Base-by-base conservation (phyloP, 2,888 invertebrate species). In the Macaria notata region DNA sequence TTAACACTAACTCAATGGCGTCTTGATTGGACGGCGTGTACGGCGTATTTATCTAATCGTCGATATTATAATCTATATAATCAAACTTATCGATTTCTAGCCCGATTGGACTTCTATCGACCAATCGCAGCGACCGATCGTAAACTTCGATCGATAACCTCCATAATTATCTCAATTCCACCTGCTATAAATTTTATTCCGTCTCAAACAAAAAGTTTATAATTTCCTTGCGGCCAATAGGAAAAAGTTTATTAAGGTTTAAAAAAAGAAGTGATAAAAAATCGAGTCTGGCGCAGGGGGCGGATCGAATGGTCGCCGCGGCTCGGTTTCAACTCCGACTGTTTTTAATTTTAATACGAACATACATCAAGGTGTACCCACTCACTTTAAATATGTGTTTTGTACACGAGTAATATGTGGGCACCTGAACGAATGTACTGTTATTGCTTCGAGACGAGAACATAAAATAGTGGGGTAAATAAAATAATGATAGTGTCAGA, bases 161-260 rank as follows among this genome's bases (percentile, higher is more conserved):
- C 69, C 68, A 77, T 67, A 79, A 75, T 76, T 76, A 76, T 56
- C 75, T 72, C 64, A 67, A 78, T 78, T 80, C 73, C 83, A 84
- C 83, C 84, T 83, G 85, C 88, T 87, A 90, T 89, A 88, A 89
- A 91, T 90, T 87, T 86, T 79, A 88, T 85, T 83, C 71, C 65
- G 68, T 72, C 70, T 69, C 69, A 55, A 71, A 81, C 76, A 83
- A 84, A 83, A 78, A 71, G 56, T 53, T 82, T 78, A 84, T 85
- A 86, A 88, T 88, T 84, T 75, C 81, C 81, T 81, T 73, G 72
- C 75, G 78, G 80, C 89, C 89, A 88, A 90, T 89, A 85, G 87
- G 84, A 88, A 90, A 90, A 89, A 88, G 87, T 85, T 83, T 87
- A 86, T 83, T 84, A 83, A 77, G 66, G 64, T 70, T 67, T 68